Evolutionary conservation across 2,888 invertebrate species (phyloP).

Genomic region (Drosophila acutilabella): DNA sequence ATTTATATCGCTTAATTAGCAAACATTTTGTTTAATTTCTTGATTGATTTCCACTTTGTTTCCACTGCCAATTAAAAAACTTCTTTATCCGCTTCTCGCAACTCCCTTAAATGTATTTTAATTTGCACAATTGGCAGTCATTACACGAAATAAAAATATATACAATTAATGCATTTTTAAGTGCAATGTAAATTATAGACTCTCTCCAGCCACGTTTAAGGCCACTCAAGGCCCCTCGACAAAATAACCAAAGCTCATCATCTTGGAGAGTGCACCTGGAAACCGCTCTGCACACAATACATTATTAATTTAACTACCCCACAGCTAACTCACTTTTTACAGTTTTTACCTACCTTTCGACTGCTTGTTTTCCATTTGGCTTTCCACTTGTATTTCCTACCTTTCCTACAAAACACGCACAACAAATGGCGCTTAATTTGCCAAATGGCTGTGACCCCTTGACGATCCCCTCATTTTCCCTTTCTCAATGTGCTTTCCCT

Average conservation of each 20-base stretch:
- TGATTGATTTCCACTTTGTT: slow-evolving; percentile 32
- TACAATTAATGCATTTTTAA: slow-evolving; percentile 78
- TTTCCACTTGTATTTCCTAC: not conserved
- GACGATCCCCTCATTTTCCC: slow-evolving; percentile 1
- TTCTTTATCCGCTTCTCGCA: not conserved
- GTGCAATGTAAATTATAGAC: slow-evolving; percentile 67
- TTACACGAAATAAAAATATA: slow-evolving; percentile 60
- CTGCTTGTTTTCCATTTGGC: not conserved
- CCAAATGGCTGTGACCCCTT: slow-evolving; percentile 62
- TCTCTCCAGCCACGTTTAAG: slow-evolving; percentile 29
- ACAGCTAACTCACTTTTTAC: slow-evolving; percentile 6
- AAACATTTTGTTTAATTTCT: not conserved
- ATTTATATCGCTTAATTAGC: not conserved
- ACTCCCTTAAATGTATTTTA: slow-evolving; percentile 24
- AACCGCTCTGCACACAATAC: slow-evolving; percentile 72
- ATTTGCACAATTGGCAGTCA: slow-evolving; percentile 58
- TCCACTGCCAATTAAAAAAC: slow-evolving; percentile 6
- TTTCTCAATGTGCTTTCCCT: not conserved
- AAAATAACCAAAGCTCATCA: slow-evolving; percentile 53
- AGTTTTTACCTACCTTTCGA: not conserved
- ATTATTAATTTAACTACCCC: slow-evolving; percentile 70
- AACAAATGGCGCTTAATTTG: slow-evolving; percentile 77
- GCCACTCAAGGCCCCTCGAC: slow-evolving; percentile 41
- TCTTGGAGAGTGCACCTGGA: slow-evolving; percentile 29
- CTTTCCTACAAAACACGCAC: slow-evolving; percentile 51